Evolutionary conservation across 1,140 invertebrate species (phyloP), one percentile per base, ranked within the genome.

Genomic region (Drosophila miranda): DNA sequence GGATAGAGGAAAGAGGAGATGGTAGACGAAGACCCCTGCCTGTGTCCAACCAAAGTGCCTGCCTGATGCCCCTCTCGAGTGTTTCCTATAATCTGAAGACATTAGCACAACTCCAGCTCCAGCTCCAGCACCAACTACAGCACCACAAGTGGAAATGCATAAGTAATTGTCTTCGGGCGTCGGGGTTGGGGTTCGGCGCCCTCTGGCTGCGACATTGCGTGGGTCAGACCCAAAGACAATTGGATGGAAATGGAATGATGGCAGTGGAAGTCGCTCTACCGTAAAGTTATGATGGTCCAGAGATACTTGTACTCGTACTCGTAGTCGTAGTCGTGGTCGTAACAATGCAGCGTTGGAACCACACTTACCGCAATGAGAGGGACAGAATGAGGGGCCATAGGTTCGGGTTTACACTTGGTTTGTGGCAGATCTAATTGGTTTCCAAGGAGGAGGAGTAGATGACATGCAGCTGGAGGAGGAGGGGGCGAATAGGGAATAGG

Each of bases 151-250:
- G 68, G 56, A 62, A 56, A 48, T 75, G 50, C 75, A 78, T 72
- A 84, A 73, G 80, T 86, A 86, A 84, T 77, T 84, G 77, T 52
- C 67, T 54, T 38, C 34, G 34, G 34, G 34, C 11, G 13, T 38
- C 34, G 11, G 34, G 34, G 34, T 38, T 45, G 62, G 60, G 62
- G 72, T 81, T 81, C 67, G 60, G 57, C 71, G 61, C 67, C 78
- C 78, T 61, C 55, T 46, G 56, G 38, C 34, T 61, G 57, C 66
- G 75, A 83, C 80, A 79, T 64, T 75, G 48, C 68, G 67, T 86
- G 77, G 81, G 82, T 84, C 81, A 87, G 75, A 57, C 58, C 53
- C 46, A 63, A 77, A 75, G 63, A 84, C 82, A 86, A 87, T 86
- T 77, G 66, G 34, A 38, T 38, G 11, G 34, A 38, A 38, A 0